phyloP scores from a whole-genome alignment of 2,113 vertebrate genomes.

The Lamprologus speciosus region DNA sequence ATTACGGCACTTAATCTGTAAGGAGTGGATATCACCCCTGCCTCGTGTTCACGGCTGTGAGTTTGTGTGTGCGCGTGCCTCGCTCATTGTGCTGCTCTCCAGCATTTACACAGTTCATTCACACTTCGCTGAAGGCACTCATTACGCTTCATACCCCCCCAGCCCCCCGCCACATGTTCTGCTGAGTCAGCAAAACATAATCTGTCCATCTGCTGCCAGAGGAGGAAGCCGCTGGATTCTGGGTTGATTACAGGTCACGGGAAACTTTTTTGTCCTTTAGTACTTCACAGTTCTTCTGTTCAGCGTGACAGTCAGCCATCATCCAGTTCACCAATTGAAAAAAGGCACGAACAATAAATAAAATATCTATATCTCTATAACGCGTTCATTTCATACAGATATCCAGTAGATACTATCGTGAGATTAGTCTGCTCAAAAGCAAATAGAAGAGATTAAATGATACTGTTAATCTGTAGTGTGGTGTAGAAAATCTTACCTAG shows the following conservation, averaged over 20 bases:
- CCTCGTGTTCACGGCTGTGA: background rate
- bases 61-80: background rate
- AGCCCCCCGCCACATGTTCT: background rate
- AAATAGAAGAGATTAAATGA: background rate
- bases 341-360: background rate
- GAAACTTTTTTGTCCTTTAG: background rate
- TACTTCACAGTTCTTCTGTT: background rate
- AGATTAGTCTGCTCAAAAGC: background rate
- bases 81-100: background rate
- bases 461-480: background rate
- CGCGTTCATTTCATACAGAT: background rate
- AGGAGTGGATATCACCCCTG: background rate
- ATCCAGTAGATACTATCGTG: background rate
- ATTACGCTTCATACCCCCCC: background rate
- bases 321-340: background rate
- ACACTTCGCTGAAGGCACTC: background rate
- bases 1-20: slow-evolving; percentile 26
- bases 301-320: background rate
- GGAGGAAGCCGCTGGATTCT: background rate
- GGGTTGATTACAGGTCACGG: slow-evolving; percentile 8
- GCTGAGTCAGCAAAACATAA: slow-evolving; percentile 41
- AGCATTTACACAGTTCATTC: background rate
- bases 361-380: background rate
- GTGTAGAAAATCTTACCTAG: background rate
- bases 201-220: background rate